phyloP scores from a whole-genome alignment of 2,113 vertebrate genomes.

The Platycercus adscitus region DNA sequence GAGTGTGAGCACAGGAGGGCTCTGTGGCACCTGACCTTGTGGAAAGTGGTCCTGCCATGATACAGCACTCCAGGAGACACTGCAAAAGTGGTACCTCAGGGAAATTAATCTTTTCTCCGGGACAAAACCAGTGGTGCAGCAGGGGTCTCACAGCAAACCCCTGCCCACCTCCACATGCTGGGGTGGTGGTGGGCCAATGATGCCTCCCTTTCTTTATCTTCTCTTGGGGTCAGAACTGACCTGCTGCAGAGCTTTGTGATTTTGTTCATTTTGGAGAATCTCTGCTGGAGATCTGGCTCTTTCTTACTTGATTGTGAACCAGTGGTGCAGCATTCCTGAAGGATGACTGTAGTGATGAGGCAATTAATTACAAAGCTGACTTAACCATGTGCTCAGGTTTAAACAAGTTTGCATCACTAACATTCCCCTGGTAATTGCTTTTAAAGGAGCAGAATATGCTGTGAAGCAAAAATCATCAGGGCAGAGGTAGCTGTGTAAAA shows the following conservation, averaged over 20 bases:
- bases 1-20: neutral
- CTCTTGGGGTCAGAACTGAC: neutral
- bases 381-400: conserved; percentile 49
- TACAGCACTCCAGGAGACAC: accelerated
- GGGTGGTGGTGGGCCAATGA: neutral
- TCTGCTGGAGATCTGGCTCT: neutral
- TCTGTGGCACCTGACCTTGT: neutral
- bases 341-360: conserved; percentile 58
- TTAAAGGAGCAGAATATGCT: neutral
- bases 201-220: accelerated
- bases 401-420: conserved; percentile 68
- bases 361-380: conserved; percentile 67
- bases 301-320: neutral
- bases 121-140: accelerated
- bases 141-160: accelerated
- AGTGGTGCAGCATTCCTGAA: conserved; percentile 51
- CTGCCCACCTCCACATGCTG: accelerated
- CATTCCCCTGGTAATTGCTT: conserved; percentile 26
- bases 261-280: neutral
- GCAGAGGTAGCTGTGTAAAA: neutral
- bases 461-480: neutral
- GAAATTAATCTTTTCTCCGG: neutral
- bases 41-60: neutral
- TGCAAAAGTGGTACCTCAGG: neutral
- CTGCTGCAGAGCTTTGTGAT: neutral